Evolutionary conservation across 2,888 invertebrate genomes (phyloP), one percentile per base, ranked within the genome.

Genomic region (Spialia ferax): DNA sequence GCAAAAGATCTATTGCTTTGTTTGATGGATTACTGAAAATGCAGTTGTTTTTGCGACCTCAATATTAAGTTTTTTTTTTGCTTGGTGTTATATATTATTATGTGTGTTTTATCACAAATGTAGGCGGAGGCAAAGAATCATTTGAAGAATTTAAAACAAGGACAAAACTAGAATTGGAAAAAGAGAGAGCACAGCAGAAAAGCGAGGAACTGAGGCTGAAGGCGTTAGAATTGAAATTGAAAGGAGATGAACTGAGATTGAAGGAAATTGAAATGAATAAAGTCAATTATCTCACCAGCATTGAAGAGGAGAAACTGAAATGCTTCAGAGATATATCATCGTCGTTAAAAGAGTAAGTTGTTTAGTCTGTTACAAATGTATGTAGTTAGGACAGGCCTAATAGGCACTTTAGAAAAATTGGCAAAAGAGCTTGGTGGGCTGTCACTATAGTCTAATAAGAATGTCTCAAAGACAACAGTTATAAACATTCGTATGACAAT

Each of bases 191-290:
- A 20, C 76, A 78, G 32, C 84, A 84, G 63, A 84, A 77, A 65
- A 77, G 67, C 68, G 84, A 84, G 68, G 84, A 84, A 62, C 69
- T 84, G 71, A 77, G 84, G 71, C 71, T 84, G 50, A 76, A 75
- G 73, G 84, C 84, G 13, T 63, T 84, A 32, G 84, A 84, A 61
- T 67, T 84, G 52, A 84, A 84, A 35, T 67, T 84, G 1, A 84
- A 82, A 74, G 82, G 80, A 72, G 83, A 84, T 50, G 84, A 84
- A 54, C 73, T 84, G 63, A 78, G 75, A 74, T 66, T 83, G 63
- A 82, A 83, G 61, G 84, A 84, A 70, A 75, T 77, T 6, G 84
- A 84, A 67, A 84, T 84, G 79, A 81, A 80, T 52, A 84, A 84
- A 75, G 79, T 84, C 5, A 84, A 83, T 32, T 79, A 82, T 70